Evolutionary conservation across 2,888 invertebrate genomes (phyloP).

Genomic region (Caenorhabditis wallacei): DNA sequence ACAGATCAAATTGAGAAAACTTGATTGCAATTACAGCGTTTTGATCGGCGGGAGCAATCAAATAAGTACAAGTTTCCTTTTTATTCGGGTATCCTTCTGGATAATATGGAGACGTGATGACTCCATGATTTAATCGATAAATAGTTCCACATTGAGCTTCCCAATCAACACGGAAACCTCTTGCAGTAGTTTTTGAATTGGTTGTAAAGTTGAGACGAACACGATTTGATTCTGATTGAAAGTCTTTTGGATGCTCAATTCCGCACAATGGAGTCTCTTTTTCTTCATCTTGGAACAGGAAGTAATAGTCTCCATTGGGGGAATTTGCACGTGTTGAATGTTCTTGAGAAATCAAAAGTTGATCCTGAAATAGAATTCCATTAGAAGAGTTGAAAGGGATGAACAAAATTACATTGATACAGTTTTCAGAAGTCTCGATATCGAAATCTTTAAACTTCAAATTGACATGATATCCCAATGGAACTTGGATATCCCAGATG

Average conservation of each 20-base stretch:
- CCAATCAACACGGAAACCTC: slow-evolving; percentile 80
- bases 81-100: slow-evolving; percentile 81
- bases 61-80: slow-evolving; percentile 73
- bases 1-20: slow-evolving; percentile 57
- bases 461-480: slow-evolving; percentile 76
- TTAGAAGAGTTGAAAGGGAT: not conserved
- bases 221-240: slow-evolving; percentile 75
- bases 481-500: slow-evolving; percentile 80
- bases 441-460: slow-evolving; percentile 76
- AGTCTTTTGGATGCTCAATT: slow-evolving; percentile 67
- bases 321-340: slow-evolving; percentile 77
- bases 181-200: slow-evolving; percentile 70
- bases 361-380: slow-evolving; percentile 64
- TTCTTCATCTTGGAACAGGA: slow-evolving; percentile 79
- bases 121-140: slow-evolving; percentile 76
- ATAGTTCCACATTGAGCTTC: slow-evolving; percentile 78
- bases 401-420: slow-evolving; percentile 55
- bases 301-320: slow-evolving; percentile 78
- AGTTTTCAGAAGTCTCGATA: slow-evolving; percentile 72
- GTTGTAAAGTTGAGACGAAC: slow-evolving; percentile 80
- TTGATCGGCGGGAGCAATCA: slow-evolving; percentile 74
- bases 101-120: slow-evolving; percentile 79
- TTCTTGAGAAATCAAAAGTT: slow-evolving; percentile 77
- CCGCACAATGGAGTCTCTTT: slow-evolving; percentile 73
- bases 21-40: slow-evolving; percentile 56